Base-by-base conservation (phyloP, 2,888 invertebrate genomes). In the Erynnis tages region DNA sequence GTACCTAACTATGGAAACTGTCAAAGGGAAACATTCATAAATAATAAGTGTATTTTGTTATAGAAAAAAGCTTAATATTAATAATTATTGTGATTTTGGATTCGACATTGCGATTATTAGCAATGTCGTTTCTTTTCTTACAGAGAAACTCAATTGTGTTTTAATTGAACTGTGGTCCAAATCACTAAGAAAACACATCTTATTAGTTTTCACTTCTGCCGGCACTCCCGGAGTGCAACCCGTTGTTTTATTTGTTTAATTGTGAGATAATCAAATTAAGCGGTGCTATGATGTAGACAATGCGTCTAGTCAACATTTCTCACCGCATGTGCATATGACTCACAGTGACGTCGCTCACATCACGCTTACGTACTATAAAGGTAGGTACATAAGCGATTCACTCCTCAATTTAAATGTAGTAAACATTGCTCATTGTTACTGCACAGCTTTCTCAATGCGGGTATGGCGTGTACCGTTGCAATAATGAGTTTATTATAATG, bases 191-290 rank as follows among this genome's bases (percentile, higher is more conserved):
- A n/a, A n/a, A n/a, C n/a, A n/a, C n/a, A n/a, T n/a, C n/a, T n/a
- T n/a, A n/a, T n/a, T n/a, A n/a, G n/a, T n/a, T n/a, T n/a, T n/a
- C n/a, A n/a, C n/a, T n/a, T n/a, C n/a, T n/a, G n/a, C n/a, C n/a
- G n/a, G n/a, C n/a, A n/a, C n/a, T n/a, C n/a, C n/a, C n/a, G n/a
- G n/a, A n/a, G n/a, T n/a, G n/a, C n/a, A n/a, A n/a, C 65, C 68
- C 65, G 66, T 64, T 62, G 57, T 58, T 71, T 82, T 82, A 55
- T 81, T 85, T 84, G 71, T 74, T 61, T 64, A 59, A 63, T 70
- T 74, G 79, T 81, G 77, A 82, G 81, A 82, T 84, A 85, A 87
- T 85, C 81, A 74, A 79, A 80, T 81, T 77, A 79, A 79, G 71
- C 71, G 70, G 63, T 73, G 68, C 75, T 68, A 69, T 81, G 77